Percentiles rank a stretch among this genome's conserved stretches.
Evolutionary conservation across 1,140 invertebrate species (phyloP).

Genomic region (Globodera rostochiensis): DNA sequence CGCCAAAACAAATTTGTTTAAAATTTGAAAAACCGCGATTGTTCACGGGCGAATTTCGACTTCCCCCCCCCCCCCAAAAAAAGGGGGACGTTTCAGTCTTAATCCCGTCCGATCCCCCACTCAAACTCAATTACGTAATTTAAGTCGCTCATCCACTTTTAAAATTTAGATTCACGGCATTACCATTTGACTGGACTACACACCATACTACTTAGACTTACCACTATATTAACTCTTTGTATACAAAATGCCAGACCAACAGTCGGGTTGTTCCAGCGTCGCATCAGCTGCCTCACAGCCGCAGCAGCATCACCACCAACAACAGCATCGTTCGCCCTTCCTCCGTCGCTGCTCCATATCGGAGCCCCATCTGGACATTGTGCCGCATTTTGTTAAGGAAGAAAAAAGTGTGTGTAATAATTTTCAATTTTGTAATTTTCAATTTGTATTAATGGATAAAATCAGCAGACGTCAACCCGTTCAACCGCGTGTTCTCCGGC

Average conservation of each 20-base stretch:
- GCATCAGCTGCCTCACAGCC: background rate
- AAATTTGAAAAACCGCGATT: background rate
- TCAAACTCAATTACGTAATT: constrained; percentile 1
- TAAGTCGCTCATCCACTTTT: background rate
- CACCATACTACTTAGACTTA: background rate
- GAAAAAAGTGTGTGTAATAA: constrained; percentile 34
- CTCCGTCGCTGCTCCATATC: constrained; percentile 29
- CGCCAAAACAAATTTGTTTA: background rate
- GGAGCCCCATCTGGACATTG: constrained; percentile 40
- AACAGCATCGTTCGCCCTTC: background rate
- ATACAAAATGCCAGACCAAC: constrained; percentile 21
- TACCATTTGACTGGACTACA: background rate
- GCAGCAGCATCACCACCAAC: background rate
- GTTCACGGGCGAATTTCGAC: background rate
- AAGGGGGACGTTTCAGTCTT: background rate
- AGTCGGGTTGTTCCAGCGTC: background rate
- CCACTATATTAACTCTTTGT: constrained; percentile 2
- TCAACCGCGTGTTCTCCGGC: constrained; percentile 36
- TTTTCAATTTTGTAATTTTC: background rate
- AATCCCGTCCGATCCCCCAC: background rate
- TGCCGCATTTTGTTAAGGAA: constrained; percentile 35
- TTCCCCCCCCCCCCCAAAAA: background rate
- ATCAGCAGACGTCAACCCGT: constrained; percentile 22
- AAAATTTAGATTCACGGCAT: background rate
- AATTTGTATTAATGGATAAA: background rate